Percentiles rank a stretch among this genome's conserved stretches.
Conservation (phyloP, 2,797 vertebrate species). For the Meda fulgida region DNA sequence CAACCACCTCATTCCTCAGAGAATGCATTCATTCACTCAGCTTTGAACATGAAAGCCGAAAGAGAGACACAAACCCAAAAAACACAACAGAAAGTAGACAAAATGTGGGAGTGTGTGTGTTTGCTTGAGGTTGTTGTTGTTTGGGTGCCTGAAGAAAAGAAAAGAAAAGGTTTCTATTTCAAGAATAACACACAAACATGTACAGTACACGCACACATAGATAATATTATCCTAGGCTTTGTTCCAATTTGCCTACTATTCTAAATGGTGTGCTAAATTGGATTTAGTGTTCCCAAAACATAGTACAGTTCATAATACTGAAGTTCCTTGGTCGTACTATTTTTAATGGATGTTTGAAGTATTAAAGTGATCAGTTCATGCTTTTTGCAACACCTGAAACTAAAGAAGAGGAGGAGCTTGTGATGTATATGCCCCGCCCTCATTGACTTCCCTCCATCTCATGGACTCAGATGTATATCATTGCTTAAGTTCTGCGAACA, state of each 20-base stretch:
- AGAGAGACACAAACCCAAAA: constrained; percentile 60
- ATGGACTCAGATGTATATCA: neutral
- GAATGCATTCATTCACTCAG: constrained; percentile 69
- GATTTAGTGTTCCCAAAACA: neutral
- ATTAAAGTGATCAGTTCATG: neutral
- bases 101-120: constrained; percentile 64
- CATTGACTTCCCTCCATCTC: neutral
- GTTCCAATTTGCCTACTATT: constrained; percentile 4
- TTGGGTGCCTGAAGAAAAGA: neutral
- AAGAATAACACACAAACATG: neutral
- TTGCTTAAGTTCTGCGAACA: neutral
- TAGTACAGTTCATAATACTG: neutral
- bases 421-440: neutral
- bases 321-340: neutral
- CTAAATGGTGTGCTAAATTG: neutral
- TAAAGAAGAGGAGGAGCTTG: neutral
- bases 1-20: constrained; percentile 40
- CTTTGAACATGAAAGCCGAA: constrained; percentile 82
- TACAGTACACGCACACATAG: neutral
- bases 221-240: neutral
- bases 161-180: constrained; percentile 17
- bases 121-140: constrained; percentile 49
- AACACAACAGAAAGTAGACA: constrained; percentile 68
- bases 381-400: neutral
- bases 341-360: neutral